Base-by-base conservation (phyloP, 2,113 vertebrate species). In the Caranx ignobilis region DNA sequence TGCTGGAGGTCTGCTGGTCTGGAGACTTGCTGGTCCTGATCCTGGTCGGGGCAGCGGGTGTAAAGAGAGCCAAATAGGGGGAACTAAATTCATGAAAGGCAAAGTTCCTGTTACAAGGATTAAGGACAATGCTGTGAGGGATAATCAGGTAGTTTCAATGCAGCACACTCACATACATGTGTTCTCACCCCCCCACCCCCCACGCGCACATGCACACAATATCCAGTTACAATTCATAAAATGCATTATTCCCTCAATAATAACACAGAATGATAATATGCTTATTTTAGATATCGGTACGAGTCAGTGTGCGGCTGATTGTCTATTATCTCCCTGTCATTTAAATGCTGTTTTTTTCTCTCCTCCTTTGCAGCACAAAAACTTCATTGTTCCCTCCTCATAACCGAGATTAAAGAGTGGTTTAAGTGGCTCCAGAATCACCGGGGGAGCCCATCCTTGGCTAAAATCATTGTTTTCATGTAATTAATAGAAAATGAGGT, bases 401-500 rank as follows among this genome's bases (percentile, higher is more conserved):
- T 83, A 76, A 84, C 11, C 8, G 2, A 90, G 83, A 90, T 91
- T 86, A 87, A 79, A 89, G 86, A 67, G 57, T 15, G 3, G 21
- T 79, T 83, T 84, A 85, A 90, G 78, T 86, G 88, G 65, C 56
- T 80, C 19, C 66, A 59, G 52, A 73, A 71, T 64, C 8, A 32
- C 81, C 3, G 48, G 76, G 61, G 77, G 85, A 84, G 59, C 77
- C 79, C 62, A 71, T 88, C 84, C 77, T 45, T 61, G 69, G 81
- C 55, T 32, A 45, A 88, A 91, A 92, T 90, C 75, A 86, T 82
- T 91, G 88, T 90, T 91, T 91, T 90, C 2, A 2, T 91, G 69
- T 92, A 87, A 89, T 93, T 91, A 92, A 91, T 88, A 71, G 77
- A 84, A 86, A 91, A 91, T 86, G 79, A 87, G 72, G 68, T 41